These are phyloP conservation scores for Tetraneura akinire DNA, from an alignment of 1,140 invertebrate species.

Conservation along the genomic window DNA sequence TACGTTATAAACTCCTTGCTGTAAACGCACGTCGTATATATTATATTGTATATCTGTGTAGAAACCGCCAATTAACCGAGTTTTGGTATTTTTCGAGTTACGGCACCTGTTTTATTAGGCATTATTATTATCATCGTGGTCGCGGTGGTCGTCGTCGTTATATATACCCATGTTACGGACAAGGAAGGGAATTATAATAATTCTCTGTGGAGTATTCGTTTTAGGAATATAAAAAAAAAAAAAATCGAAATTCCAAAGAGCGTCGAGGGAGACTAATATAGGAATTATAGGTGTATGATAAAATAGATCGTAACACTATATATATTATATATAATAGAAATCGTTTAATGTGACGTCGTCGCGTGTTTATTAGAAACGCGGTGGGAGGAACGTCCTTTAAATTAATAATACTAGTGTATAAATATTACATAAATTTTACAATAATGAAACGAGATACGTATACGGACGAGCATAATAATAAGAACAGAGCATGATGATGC, in stretches of 20 bases:
- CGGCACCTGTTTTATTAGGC: conserved; percentile 23
- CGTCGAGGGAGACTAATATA: neutral
- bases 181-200: neutral
- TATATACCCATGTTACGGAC: neutral
- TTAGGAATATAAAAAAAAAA: neutral
- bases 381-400: too few species aligned
- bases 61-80: conserved; percentile 42
- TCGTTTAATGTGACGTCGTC: too few species aligned
- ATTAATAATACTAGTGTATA: too few species aligned
- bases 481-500: too few species aligned
- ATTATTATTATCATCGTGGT: conserved; percentile 14
- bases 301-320: too few species aligned
- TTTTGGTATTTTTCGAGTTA: conserved; percentile 19
- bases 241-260: neutral
- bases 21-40: neutral
- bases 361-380: too few species aligned
- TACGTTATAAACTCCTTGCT: neutral
- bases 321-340: too few species aligned
- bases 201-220: neutral
- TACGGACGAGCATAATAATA: too few species aligned
- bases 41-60: neutral
- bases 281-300: too few species aligned
- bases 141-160: neutral
- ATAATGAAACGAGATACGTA: too few species aligned
- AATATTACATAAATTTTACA: too few species aligned